Evolutionary conservation across 2,888 invertebrate species (phyloP), one percentile per base, ranked within the genome.

Genomic region (Nysson spinosus): DNA sequence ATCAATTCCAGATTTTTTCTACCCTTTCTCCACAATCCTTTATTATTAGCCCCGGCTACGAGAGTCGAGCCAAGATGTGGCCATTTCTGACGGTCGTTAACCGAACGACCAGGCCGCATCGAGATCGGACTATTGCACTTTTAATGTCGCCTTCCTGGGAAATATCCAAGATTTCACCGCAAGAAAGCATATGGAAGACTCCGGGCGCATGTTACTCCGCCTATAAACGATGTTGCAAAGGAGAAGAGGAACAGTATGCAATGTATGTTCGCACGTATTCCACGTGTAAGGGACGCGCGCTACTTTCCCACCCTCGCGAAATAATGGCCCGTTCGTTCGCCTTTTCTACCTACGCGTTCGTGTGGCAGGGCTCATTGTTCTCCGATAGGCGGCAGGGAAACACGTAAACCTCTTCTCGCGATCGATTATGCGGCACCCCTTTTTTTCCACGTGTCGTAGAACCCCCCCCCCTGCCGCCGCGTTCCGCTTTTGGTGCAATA

Each of bases 101-200:
- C 64, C 78, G 77, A 69, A 72, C 65, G 56, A 62, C 50, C 51
- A 57, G 64, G 60, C 64, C 68, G 72, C 69, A 73, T 77, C 65
- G 69, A 67, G 70, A 75, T 70, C 73, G 70, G 79, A 78, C 78
- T 84, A 83, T 84, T 82, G 80, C 78, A 79, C 80, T 81, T 77
- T 84, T 82, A 81, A 84, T 79, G 80, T 76, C 69, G 61, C 55
- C 60, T 56, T 46, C 43, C 80, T 83, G 83, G 81, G 75, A 72
- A 51, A 73, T 58, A 64, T 84, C 83, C 84, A 84, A 84, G 78
- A 76, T 76, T 65, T 56, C 40, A 49, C 51, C 66, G 58, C 66
- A 47, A 69, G 64, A 62, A 67, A 69, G 39, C 75, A 69, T 77
- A 69, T 56, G 63, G 70, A 56, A 54, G 44, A 34, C 32, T 51